Evolutionary conservation across 1,140 invertebrate genomes (phyloP), one percentile per base, ranked within the genome.

Genomic region (Neodiprion fabricii): DNA sequence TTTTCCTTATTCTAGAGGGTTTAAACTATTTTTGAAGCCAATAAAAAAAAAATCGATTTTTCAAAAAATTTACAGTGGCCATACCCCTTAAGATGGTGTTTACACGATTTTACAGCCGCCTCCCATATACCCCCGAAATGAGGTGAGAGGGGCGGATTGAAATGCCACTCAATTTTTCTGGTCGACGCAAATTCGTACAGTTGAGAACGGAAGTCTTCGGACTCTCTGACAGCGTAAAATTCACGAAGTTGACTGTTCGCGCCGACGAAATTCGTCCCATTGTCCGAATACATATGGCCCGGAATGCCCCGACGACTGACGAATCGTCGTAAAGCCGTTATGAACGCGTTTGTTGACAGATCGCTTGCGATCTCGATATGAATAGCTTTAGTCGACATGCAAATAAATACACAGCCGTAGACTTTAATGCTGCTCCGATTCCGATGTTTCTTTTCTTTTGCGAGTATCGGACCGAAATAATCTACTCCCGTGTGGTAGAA

Each of bases 401-500:
- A 82, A 2, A 83, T 73, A 77, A 72, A 49, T 21, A 82, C 73
- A 21, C 71, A 67, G 23, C 76, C 72, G 66, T 82, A 82, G 11
- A 70, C 76, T 76, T 81, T 79, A 8, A 21, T 69, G 9, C 49
- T 65, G 10, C 75, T 74, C n/a, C 17, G 23, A 14, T 73, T 61
- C 12, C 78, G 21, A 8, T 72, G 53, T 28, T 76, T 74, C 17
- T 66, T 71, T 49, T 67, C 69, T 67, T 72, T 75, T 4, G 75
- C 76, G 73, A 76, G 69, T 8, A 84, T 72, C 68, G 83, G 85
- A 69, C 85, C 85, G n/a, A 80, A 81, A 73, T 83, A 85, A 76
- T 87, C 84, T 10, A 83, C 71, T 48, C 80, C 76, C 21, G 72
- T 68, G 74, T 76, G 48, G 75, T n/a, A 76, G 85, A 86, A n/a